phyloP scores from a whole-genome alignment of 2,888 invertebrate species.

The Flabesymbios commensalis region DNA sequence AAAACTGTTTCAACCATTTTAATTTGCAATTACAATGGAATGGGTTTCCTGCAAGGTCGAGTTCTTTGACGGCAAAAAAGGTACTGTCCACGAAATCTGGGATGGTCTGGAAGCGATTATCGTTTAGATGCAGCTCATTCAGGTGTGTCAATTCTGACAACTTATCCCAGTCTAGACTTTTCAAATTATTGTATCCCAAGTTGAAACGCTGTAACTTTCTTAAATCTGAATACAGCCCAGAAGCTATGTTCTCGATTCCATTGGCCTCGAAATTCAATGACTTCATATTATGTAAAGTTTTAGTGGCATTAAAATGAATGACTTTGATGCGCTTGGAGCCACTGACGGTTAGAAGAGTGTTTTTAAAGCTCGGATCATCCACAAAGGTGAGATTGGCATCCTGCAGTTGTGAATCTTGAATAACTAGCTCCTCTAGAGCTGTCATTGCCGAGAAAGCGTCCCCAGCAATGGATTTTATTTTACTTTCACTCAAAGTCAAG shows the following conservation, averaged over 20 bases:
- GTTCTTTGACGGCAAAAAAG: conserved; percentile 31
- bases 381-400: conserved; percentile 19
- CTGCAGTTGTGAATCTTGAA: conserved; percentile 18
- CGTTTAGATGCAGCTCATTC: conserved; percentile 26
- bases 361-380: conserved; percentile 19
- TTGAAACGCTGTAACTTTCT: conserved; percentile 18
- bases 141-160: conserved; percentile 22
- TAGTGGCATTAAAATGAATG: conserved; percentile 8
- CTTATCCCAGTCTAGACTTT: conserved; percentile 21
- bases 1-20: conserved; percentile 28
- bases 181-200: conserved; percentile 24
- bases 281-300: conserved; percentile 10
- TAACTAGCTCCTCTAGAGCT: conserved; percentile 20
- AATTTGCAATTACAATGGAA: conserved; percentile 35
- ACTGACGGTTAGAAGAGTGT: conserved; percentile 17
- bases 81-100: conserved; percentile 17
- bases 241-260: neutral
- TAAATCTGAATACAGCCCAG: conserved; percentile 7
- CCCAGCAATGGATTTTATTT: conserved; percentile 9
- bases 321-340: conserved; percentile 8
- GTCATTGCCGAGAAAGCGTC: conserved; percentile 29
- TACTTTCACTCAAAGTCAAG: conserved; percentile 20
- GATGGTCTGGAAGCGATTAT: conserved; percentile 27
- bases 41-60: conserved; percentile 26
- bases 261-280: conserved; percentile 19